Percentiles rank a stretch among this genome's conserved stretches.
Evolutionary conservation across 2,113 vertebrate species (phyloP).

Genomic region (Otocyon megalotis): DNA sequence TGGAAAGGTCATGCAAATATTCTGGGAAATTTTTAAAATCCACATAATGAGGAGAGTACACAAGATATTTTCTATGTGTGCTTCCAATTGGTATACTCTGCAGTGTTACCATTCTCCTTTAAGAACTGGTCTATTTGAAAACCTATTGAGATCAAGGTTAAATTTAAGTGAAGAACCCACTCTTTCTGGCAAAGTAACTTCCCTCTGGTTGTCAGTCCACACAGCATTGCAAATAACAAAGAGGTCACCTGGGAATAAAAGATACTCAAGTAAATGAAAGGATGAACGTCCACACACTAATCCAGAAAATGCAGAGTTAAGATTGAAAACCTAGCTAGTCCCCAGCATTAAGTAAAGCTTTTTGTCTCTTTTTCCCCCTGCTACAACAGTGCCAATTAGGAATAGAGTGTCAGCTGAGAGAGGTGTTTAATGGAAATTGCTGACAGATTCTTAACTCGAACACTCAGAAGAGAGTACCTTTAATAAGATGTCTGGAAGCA

Average conservation of each 20-base stretch:
- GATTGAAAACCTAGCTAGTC: constrained; percentile 48
- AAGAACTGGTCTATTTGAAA: neutral
- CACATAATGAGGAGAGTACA: neutral
- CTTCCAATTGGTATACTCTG: neutral
- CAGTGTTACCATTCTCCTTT: neutral
- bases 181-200: neutral
- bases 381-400: constrained; percentile 78
- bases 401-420: constrained; percentile 64
- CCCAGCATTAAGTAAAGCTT: constrained; percentile 70
- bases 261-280: constrained; percentile 56
- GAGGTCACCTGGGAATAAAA: constrained; percentile 55
- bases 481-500: constrained; percentile 79
- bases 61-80: neutral
- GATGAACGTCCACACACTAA: constrained; percentile 60
- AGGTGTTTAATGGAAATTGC: constrained; percentile 69
- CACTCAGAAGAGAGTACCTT: constrained; percentile 58
- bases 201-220: neutral
- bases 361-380: constrained; percentile 69
- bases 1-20: neutral
- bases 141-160: neutral
- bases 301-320: constrained; percentile 49
- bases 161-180: constrained; percentile 41
- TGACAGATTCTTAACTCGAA: constrained; percentile 76
- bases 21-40: constrained; percentile 39
- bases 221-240: constrained; percentile 12